These are phyloP conservation scores for Eupithecia inturbata DNA, from an alignment of 2,888 invertebrate genomes.

Conservation along the genomic window DNA sequence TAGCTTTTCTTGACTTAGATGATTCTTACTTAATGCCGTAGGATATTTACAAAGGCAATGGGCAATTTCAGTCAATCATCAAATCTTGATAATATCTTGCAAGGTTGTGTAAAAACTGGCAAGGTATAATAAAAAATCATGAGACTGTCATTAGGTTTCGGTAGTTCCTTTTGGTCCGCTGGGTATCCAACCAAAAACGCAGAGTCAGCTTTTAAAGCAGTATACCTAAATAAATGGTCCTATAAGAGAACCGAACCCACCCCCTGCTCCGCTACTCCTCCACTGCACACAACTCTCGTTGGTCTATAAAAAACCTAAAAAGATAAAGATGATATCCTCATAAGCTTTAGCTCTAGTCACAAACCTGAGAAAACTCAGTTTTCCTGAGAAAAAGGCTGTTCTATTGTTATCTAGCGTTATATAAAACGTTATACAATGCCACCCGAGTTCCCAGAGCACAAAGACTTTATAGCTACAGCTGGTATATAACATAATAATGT, in stretches of 20 bases:
- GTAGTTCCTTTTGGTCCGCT: too few relatives aligned
- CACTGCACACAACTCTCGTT: too few relatives aligned
- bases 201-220: too few relatives aligned
- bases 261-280: too few relatives aligned
- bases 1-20: background rate
- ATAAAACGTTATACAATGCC: slow-evolving; percentile 34
- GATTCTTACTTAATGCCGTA: background rate
- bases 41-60: background rate
- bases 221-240: too few relatives aligned
- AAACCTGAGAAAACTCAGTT: slow-evolving; percentile 23
- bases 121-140: too few relatives aligned
- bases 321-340: background rate
- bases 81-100: too few relatives aligned
- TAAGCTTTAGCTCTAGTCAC: slow-evolving; percentile 1
- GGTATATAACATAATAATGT: background rate
- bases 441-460: slow-evolving; percentile 29
- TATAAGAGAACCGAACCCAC: background rate
- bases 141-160: too few relatives aligned
- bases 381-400: slow-evolving; percentile 19
- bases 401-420: slow-evolving; percentile 28
- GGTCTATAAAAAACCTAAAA: background rate
- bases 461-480: slow-evolving; percentile 4
- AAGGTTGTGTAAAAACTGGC: too few relatives aligned
- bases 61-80: too few relatives aligned
- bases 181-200: too few relatives aligned